These are phyloP conservation scores for Bufo gargarizans DNA, from an alignment of 2,113 vertebrate species.

Conservation along the genomic window DNA sequence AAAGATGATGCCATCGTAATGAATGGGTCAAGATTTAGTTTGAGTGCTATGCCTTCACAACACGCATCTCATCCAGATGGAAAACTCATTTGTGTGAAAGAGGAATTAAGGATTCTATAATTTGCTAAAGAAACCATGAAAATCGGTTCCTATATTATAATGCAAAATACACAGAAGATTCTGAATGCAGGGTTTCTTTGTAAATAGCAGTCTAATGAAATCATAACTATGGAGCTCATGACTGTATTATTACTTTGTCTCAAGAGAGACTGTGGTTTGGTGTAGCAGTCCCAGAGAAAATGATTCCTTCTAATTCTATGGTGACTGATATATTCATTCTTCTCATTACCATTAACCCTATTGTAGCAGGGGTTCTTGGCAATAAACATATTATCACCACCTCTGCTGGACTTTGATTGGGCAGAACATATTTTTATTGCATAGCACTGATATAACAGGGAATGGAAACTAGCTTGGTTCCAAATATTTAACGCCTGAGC, in stretches of 20 bases:
- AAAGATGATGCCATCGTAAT: no score
- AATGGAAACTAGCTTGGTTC: constrained; percentile 14
- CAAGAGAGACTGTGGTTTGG: constrained; percentile 60
- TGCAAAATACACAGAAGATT: constrained; percentile 69
- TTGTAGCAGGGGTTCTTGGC: neutral
- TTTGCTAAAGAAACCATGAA: neutral
- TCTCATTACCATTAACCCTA: constrained; percentile 26
- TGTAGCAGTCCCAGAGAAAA: constrained; percentile 59
- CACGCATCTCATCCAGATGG: no score
- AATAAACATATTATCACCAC: neutral
- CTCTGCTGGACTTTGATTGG: neutral
- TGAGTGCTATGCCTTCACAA: no score
- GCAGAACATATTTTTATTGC: neutral
- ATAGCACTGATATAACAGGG: constrained; percentile 8
- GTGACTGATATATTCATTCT: constrained; percentile 37
- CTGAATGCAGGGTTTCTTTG: constrained; percentile 65
- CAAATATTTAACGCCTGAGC: constrained; percentile 37
- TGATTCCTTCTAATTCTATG: constrained; percentile 44
- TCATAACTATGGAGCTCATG: constrained; percentile 65
- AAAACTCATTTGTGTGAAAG: no score
- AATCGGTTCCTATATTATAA: constrained; percentile 78
- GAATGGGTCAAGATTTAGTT: no score
- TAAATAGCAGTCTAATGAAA: constrained; percentile 71
- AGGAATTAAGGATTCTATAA: neutral
- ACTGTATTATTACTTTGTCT: constrained; percentile 60